Evolutionary conservation across 2,797 vertebrate species (phyloP).

Genomic region (Xenops minutus): DNA sequence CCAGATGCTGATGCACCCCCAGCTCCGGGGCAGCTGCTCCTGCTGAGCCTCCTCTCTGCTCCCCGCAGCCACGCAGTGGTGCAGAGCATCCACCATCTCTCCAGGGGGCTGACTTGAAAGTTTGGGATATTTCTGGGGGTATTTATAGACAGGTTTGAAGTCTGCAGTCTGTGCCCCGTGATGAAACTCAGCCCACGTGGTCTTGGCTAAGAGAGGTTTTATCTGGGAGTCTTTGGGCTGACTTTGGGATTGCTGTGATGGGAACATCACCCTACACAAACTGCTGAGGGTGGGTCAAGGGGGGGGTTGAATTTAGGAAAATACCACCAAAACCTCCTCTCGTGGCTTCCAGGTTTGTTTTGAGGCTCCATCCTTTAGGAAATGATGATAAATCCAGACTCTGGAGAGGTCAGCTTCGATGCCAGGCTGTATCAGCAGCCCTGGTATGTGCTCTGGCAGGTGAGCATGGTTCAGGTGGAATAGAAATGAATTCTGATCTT

Average conservation of each 20-base stretch:
- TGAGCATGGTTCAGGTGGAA: rapidly evolving
- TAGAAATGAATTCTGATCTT: background rate
- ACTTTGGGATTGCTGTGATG: background rate
- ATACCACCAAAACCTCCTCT: background rate
- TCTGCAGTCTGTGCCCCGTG: background rate
- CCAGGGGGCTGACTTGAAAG: background rate
- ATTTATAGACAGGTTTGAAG: background rate
- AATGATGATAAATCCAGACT: rapidly evolving
- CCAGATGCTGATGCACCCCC: background rate
- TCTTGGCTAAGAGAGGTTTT: background rate
- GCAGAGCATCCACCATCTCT: background rate
- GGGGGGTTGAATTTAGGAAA: background rate
- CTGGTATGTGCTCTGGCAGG: background rate
- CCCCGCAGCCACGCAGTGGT: rapidly evolving
- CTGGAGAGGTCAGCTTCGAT: background rate
- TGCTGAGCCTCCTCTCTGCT: background rate
- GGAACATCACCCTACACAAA: rapidly evolving
- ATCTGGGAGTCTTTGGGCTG: background rate
- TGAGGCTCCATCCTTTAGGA: background rate
- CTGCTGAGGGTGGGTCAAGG: rapidly evolving
- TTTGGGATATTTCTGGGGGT: rapidly evolving
- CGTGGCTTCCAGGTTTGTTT: background rate
- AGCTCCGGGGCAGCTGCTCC: background rate
- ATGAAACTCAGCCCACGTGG: background rate
- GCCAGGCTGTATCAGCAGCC: background rate